Base-by-base conservation (phyloP, 2,113 vertebrate genomes). In the Burhinus bistriatus region DNA sequence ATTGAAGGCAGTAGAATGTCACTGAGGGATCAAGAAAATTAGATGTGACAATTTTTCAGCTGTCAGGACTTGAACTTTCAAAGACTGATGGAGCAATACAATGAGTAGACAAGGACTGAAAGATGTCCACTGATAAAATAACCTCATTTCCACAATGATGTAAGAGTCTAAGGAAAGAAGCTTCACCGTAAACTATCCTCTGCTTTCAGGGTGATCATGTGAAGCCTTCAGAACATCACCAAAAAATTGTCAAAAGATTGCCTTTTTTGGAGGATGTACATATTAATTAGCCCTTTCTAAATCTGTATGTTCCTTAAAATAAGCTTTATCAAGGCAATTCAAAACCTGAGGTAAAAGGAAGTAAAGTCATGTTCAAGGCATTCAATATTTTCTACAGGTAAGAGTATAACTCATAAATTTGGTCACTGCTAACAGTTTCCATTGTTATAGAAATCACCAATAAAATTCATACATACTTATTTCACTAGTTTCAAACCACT, bases 21-120 rank as follows among this genome's bases (percentile, higher is more conserved):
- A 89, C 59, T 75, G 76, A 78, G 69, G 25, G 38, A 92, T 70
- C 42, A 91, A 86, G 64, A 92, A 89, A 86, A 97, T 95, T 45
- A 96, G 22, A 57, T 62, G 18, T 88, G 79, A 87, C 83, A 87
- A 68, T 71, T 78, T 90, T 90, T 89, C 0, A 0, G 9, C 57
- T 78, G 76, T 78, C 69, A 81, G 57, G 44, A 71, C 1, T 5
- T 92, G 88, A 96, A 93, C 80, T 90, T 95, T 92, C 40, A 12
- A 93, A 93, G 86, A 87, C 34, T 75, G 44, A 89, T 87, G 38
- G 12, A 81, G 16, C 7, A 57, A 19, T 15, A 52, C 20, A 86
- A 54, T n/a, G n/a, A 77, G 34, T 15, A 88, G 55, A 62, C 7
- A 12, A 78, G 13, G 19, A 47, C 9, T 55, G 58, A 90, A 62